Conservation (phyloP, 2,888 invertebrate genomes). For the Trichogramma evanescens region DNA sequence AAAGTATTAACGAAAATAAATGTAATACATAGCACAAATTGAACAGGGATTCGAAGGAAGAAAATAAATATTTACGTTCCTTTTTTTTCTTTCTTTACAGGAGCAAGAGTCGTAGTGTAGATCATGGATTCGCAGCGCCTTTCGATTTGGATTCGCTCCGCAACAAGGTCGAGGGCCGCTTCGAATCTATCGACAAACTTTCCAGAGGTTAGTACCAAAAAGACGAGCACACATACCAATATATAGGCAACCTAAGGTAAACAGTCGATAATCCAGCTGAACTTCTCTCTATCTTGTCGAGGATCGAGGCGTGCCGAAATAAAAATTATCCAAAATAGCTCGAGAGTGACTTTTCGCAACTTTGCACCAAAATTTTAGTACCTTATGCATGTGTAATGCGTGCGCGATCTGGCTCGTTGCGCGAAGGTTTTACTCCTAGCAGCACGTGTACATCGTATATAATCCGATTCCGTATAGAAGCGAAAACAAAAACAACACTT, state of each 20-base stretch:
- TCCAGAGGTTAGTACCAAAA: slow-evolving; percentile 49
- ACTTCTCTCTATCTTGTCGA: too few relatives aligned
- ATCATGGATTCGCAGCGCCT: slow-evolving; percentile 80
- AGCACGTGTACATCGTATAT: background rate
- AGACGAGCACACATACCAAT: background rate
- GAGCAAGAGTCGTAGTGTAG: slow-evolving; percentile 87
- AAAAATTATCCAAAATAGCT: too few relatives aligned
- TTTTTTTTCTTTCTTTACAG: slow-evolving; percentile 46
- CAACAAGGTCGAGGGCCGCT: slow-evolving; percentile 78
- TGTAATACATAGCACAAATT: background rate
- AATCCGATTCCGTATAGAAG: too few relatives aligned
- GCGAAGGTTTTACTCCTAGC: slow-evolving; percentile 23
- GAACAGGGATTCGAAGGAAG: background rate
- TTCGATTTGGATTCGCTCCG: slow-evolving; percentile 79
- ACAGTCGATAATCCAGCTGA: background rate
- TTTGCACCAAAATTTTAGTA: too few relatives aligned
- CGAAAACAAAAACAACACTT: slow-evolving; percentile 24
- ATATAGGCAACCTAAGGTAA: background rate
- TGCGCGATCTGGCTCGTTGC: too few relatives aligned
- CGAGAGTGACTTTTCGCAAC: too few relatives aligned
- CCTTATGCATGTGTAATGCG: too few relatives aligned
- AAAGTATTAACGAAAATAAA: background rate
- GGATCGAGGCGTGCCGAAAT: too few relatives aligned
- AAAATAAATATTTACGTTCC: background rate
- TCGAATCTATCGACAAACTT: slow-evolving; percentile 69